Base-by-base conservation (phyloP, 2,797 vertebrate genomes). In the Botia kubotai region DNA sequence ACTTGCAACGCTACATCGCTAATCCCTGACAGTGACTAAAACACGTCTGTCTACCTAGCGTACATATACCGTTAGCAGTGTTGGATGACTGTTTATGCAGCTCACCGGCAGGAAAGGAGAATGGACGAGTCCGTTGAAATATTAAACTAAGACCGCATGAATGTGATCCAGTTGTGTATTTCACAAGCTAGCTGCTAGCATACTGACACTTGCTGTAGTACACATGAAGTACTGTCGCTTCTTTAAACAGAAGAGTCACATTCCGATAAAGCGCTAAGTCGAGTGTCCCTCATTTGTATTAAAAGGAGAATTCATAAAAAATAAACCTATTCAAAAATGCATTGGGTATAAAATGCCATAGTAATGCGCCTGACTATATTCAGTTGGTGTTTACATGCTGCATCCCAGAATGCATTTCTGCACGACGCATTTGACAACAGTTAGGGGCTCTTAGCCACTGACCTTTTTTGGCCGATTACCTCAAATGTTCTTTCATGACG, bases 331-430 rank as follows among this genome's bases (percentile, higher is more conserved):
- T 66, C 43, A 60, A 67, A 21, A 39, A 26, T 52, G 53, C 19
- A 26, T 26, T 33, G 5, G 19, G 52, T 77, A 60, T 80, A 48
- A 55, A 58, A 66, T 57, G 13, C 58, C 26, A 71, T 69, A 10
- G 23, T 23, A 43, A 75, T 29, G 80, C 36, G 21, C 71, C 19
- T 72, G 19, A 66, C 48, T 53, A 60, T 33, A 26, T 79, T 75
- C 72, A 72, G 79, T 77, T 83, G 72, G 75, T 86, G 82, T 86
- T 86, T 86, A 86, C 85, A 86, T 84, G 48, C 46, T 69, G 62
- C 65, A 70, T 82, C 86, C 83, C 86, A 87, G 81, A 82, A 87
- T 87, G 81, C 86, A 74, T 72, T 87, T 83, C 83, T 76, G 69
- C 55, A 16, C 70, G 33, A 65, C 55, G 72, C 46, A 16, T 60